These are phyloP conservation scores for Ciconia stormi DNA, from an alignment of 2,113 vertebrate genomes.

Conservation along the genomic window DNA sequence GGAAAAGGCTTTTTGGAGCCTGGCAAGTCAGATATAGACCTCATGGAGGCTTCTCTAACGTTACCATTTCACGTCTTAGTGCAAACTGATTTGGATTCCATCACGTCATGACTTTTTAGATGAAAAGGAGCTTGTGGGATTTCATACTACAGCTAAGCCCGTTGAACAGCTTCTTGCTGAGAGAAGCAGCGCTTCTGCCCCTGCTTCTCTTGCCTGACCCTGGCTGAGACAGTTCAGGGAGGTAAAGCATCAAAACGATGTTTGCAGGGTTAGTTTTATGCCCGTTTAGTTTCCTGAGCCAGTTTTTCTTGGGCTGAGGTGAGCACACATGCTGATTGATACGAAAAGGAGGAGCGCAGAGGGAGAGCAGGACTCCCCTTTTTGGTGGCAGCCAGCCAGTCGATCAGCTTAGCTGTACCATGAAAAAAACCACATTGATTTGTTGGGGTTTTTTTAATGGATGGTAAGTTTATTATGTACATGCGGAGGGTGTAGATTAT, in stretches of 20 bases:
- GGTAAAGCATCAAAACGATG: fast-evolving
- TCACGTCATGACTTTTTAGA: not conserved
- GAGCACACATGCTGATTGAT: not conserved
- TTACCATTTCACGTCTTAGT: not conserved
- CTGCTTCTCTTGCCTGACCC: not conserved
- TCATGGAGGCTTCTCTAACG: not conserved
- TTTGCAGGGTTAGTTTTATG: not conserved
- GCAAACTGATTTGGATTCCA: not conserved
- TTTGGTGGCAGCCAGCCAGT: not conserved
- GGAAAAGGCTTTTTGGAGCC: not conserved
- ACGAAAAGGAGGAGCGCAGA: not conserved
- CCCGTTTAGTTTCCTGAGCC: not conserved
- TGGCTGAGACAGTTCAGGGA: fast-evolving
- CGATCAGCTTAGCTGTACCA: not conserved
- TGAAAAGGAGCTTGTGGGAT: not conserved
- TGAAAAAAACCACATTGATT: not conserved
- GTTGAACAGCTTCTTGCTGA: not conserved
- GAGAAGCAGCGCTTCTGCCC: not conserved
- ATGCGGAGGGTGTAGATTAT: not conserved
- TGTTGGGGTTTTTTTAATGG: too few relatives aligned
- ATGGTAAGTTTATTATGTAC: not conserved
- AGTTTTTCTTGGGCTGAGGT: not conserved
- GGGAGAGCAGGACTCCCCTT: not conserved
- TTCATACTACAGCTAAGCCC: not conserved
- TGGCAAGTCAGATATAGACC: not conserved